phyloP scores from a whole-genome alignment of 2,797 vertebrate genomes.

The Aselliscus stoliczkanus region DNA sequence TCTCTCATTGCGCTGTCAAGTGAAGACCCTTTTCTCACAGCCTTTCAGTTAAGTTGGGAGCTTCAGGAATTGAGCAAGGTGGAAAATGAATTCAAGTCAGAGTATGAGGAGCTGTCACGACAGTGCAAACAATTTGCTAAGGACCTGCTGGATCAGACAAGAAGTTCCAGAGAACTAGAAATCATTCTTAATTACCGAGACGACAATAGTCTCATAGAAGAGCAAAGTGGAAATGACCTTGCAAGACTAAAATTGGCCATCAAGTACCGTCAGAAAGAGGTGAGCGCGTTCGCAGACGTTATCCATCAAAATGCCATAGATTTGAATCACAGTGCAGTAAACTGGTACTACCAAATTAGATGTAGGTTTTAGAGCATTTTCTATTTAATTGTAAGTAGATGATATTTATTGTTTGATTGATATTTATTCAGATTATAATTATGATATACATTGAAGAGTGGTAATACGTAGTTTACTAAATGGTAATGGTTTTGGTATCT shows the following conservation, averaged over 20 bases:
- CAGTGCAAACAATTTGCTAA: conserved; percentile 96
- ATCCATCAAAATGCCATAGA: conserved; percentile 2
- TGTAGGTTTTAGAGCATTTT: neutral
- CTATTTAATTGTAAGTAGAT: neutral
- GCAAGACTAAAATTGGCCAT: conserved; percentile 96
- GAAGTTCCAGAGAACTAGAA: conserved; percentile 95
- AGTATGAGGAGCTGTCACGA: conserved; percentile 94
- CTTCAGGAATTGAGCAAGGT: conserved; percentile 95
- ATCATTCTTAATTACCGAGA: conserved; percentile 97
- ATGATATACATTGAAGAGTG: neutral
- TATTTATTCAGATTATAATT: neutral
- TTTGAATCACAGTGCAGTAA: conserved; percentile 42
- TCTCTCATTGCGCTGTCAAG: conserved; percentile 95
- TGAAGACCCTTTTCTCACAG: conserved; percentile 97
- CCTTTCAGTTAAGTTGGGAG: conserved; percentile 98
- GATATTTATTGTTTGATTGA: neutral
- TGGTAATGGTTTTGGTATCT: neutral
- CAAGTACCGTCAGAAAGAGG: conserved; percentile 98
- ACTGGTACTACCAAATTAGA: neutral
- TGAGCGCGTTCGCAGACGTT: conserved; percentile 78
- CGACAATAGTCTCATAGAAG: conserved; percentile 90
- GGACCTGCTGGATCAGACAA: conserved; percentile 96
- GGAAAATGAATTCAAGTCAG: conserved; percentile 97
- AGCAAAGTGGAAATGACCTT: conserved; percentile 91
- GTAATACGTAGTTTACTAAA: neutral